Percentiles rank a stretch among this genome's conserved stretches.
Evolutionary conservation across 30 jellyfish, hydroid and myxozoan genomes (phyloP).

Genomic region (Turritopsis rubra): DNA sequence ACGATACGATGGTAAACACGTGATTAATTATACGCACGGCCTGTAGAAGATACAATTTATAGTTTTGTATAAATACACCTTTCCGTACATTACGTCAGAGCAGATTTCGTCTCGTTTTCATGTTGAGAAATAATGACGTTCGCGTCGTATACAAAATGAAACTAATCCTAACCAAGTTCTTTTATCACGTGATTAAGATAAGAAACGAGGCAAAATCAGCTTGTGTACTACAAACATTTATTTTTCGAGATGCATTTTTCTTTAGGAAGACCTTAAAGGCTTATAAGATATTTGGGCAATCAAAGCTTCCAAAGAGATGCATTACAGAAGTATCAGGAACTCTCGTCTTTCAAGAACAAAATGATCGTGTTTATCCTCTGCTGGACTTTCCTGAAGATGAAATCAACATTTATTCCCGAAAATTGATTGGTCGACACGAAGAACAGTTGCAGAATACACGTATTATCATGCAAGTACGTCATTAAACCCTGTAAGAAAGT

Average conservation of each 20-base stretch:
- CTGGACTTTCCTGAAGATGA: slow-evolving; percentile 60
- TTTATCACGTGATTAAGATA: no score
- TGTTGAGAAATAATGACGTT: not conserved
- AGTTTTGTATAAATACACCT: no score
- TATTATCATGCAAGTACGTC: slow-evolving; percentile 56
- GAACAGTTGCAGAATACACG: slow-evolving; percentile 32
- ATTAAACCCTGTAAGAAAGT: not conserved
- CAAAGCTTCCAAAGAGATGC: slow-evolving; percentile 63
- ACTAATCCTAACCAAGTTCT: no score
- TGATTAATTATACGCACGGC: no score
- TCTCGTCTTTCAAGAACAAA: slow-evolving; percentile 58
- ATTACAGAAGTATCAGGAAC: slow-evolving; percentile 60
- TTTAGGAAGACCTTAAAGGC: slow-evolving; percentile 56
- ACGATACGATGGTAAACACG: slow-evolving; percentile 68
- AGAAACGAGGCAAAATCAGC: not conserved
- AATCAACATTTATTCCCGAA: slow-evolving; percentile 58
- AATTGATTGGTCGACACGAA: slow-evolving; percentile 37
- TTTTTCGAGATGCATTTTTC: no score
- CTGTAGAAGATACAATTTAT: no score
- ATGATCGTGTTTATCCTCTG: slow-evolving; percentile 79
- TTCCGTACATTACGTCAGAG: no score
- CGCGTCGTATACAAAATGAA: no score
- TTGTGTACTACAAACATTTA: no score
- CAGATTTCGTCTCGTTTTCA: not conserved
- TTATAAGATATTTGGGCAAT: slow-evolving; percentile 48